Evolutionary conservation across 2,888 invertebrate genomes (phyloP).

Genomic region (Pristionchus fissidentatus): DNA sequence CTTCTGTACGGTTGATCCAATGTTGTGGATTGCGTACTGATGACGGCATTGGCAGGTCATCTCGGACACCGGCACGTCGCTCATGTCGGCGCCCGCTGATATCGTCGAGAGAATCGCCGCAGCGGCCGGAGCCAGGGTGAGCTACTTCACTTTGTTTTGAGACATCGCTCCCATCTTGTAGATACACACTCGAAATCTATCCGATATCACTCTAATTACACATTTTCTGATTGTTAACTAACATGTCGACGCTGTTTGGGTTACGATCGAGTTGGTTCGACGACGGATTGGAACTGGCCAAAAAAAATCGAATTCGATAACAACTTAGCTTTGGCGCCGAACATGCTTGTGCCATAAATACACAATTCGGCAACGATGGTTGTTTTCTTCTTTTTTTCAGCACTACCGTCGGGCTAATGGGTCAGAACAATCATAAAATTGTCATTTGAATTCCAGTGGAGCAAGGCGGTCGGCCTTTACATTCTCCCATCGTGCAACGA

Average conservation of each 20-base stretch:
- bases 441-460: background rate
- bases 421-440: background rate
- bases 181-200: background rate
- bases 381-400: no score
- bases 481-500: background rate
- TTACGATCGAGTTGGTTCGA: no score
- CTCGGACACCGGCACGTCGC: constrained; percentile 45
- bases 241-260: background rate
- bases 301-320: no score
- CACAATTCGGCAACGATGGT: no score
- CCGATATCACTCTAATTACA: background rate
- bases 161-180: background rate
- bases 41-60: constrained; percentile 39
- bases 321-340: background rate
- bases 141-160: background rate
- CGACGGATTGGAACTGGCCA: no score
- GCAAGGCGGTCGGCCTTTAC: background rate
- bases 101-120: constrained; percentile 33
- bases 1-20: no score
- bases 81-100: constrained; percentile 31
- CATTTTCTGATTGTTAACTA: background rate
- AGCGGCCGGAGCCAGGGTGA: background rate
- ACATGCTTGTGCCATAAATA: no score
- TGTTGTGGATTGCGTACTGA: no score
- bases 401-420: no score